Evolutionary conservation across 2,797 vertebrate species (phyloP).

Genomic region (Anisognathus igniventris): DNA sequence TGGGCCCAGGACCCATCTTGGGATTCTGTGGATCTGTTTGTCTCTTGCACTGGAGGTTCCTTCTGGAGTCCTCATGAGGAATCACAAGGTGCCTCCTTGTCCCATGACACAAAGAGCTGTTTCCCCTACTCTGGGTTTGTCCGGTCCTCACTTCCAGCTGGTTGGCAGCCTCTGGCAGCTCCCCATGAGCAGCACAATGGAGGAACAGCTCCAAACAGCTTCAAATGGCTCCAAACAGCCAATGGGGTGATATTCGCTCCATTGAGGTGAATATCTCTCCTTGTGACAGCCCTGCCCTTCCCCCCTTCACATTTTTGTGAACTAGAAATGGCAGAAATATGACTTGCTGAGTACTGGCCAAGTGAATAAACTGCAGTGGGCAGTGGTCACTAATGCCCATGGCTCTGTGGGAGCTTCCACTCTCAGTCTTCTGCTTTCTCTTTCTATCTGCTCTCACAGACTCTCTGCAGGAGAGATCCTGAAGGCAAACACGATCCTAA

Average conservation of each 20-base stretch:
- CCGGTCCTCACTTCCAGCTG: not conserved
- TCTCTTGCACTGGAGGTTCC: not conserved
- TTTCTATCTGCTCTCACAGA: not conserved
- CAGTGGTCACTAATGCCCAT: rapidly evolving
- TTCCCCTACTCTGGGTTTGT: rapidly evolving
- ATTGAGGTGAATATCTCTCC: not conserved
- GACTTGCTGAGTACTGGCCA: not conserved
- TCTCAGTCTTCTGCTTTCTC: not conserved
- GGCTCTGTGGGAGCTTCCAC: not conserved
- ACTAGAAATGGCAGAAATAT: not conserved
- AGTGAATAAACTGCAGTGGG: not conserved
- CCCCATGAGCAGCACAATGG: not conserved
- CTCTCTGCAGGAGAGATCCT: not conserved
- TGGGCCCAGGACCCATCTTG: not conserved
- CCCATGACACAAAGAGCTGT: rapidly evolving
- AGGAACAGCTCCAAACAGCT: not conserved
- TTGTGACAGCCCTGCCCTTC: not conserved
- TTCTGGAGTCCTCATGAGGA: rapidly evolving
- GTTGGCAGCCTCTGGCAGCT: not conserved
- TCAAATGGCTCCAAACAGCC: not conserved
- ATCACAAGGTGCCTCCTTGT: rapidly evolving
- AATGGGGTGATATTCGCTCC: not conserved
- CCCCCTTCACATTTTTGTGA: not conserved
- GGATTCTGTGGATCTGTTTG: not conserved
- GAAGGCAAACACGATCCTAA: not conserved